A percentile compares a stretch with the other conserved stretches of the same genome.
Evolutionary conservation across 2,888 invertebrate genomes (phyloP).

Genomic region (Papilio demoleus): DNA sequence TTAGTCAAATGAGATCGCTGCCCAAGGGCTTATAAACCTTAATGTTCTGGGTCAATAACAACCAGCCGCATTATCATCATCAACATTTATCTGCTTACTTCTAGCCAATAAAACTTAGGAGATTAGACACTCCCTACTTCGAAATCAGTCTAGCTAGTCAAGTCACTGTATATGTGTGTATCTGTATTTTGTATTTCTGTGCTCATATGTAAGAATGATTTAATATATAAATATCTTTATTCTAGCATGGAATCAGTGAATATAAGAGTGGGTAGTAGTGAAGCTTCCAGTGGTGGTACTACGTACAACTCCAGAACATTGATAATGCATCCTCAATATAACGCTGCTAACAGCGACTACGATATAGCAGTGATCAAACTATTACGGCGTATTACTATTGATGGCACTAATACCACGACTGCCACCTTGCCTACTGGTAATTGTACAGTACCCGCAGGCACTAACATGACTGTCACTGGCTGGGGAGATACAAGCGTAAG

Average conservation of each 20-base stretch:
- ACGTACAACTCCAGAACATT: constrained; percentile 62
- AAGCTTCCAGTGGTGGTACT: constrained; percentile 64
- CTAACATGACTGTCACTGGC: constrained; percentile 61
- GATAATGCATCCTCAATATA: constrained; percentile 67
- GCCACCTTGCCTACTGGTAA: constrained; percentile 51
- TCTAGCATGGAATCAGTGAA: constrained; percentile 56
- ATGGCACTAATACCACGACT: constrained; percentile 56
- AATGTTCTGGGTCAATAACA: too few relatives aligned
- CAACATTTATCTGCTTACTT: too few relatives aligned
- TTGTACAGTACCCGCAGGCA: constrained; percentile 53
- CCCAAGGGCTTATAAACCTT: too few relatives aligned
- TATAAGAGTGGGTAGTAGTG: constrained; percentile 71
- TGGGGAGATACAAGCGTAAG: constrained; percentile 74
- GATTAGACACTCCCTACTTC: too few relatives aligned
- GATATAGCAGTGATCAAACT: constrained; percentile 73
- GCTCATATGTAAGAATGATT: too few relatives aligned
- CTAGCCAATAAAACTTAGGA: too few relatives aligned
- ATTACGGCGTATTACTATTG: constrained; percentile 57
- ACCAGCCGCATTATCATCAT: too few relatives aligned
- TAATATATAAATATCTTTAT: background rate
- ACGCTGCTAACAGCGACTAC: constrained; percentile 63
- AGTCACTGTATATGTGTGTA: too few relatives aligned
- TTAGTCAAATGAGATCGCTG: too few relatives aligned
- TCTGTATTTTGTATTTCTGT: too few relatives aligned
- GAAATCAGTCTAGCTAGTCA: too few relatives aligned